Evolutionary conservation across 2,888 invertebrate species (phyloP), one percentile per base, ranked within the genome.

Genomic region (Odontomyia ornata): DNA sequence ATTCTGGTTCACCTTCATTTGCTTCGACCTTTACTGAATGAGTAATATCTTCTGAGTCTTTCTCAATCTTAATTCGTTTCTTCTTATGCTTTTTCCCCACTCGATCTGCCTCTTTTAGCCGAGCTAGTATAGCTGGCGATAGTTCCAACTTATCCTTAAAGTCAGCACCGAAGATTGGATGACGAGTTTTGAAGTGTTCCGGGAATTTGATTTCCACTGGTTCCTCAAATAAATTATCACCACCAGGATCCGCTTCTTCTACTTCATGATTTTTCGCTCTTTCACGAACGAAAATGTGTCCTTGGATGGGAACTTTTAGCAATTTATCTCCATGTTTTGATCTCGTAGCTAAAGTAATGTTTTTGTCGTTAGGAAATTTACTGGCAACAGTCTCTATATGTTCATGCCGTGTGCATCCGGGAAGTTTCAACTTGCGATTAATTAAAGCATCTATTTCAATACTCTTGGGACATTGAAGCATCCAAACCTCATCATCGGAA

Each of bases 391-490:
- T 79, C 79, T 83, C 83, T 4, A 79, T 57, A 5, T 78, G 77
- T 11, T 81, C 27, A 67, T 80, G 79, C 56, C 80, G 80, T 18
- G 77, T 77, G 5, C 83, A 82, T 0, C 83, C 83, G 0, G 83
- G 83, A 0, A 84, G 69, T 77, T 83, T 83, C 3, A 83, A 25
- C 79, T 82, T 83, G n/a, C 81, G 79, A 3, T 75, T 79, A 69
- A 81, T 72, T 1, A 83, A 72, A 13, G 79, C 65, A 15, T 79
- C 69, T 7, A 80, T 7, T 64, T 82, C 77, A 28, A 80, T 79
- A 9, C 72, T 79, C 78, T 82, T 83, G 3, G 83, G 83, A 57
- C 82, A 82, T 76, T 84, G 83, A 71, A 83, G 72, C 15, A 83
- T 23, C 83, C 83, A 84, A 18, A 83, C 71, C 79, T 83, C 83